Evolutionary conservation across 2,888 invertebrate species (phyloP).

Genomic region (Melinaea marsaeus): DNA sequence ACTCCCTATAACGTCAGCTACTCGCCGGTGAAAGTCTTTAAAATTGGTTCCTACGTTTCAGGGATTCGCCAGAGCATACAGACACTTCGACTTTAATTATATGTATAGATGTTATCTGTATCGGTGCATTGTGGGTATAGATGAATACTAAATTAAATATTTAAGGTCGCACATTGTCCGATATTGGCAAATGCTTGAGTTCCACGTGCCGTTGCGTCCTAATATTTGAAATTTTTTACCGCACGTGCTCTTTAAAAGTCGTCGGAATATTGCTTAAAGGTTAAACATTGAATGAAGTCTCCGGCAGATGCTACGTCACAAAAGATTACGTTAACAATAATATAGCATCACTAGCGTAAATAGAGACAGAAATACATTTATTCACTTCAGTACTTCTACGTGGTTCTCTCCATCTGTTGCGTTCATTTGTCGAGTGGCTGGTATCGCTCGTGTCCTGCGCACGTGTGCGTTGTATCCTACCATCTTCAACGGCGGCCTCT

Average conservation of each 20-base stretch:
- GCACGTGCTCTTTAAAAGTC: conserved; percentile 49
- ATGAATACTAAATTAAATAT: not conserved
- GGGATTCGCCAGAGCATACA: no score
- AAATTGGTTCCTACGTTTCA: no score
- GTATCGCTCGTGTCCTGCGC: conserved; percentile 16
- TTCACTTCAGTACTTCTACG: conserved; percentile 26
- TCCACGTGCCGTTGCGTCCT: conserved; percentile 43
- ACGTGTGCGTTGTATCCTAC: conserved; percentile 25
- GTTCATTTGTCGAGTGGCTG: conserved; percentile 18
- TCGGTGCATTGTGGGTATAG: no score
- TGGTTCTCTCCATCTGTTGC: conserved; percentile 22
- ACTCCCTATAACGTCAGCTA: no score
- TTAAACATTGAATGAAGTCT: conserved; percentile 60
- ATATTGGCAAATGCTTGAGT: conserved; percentile 19
- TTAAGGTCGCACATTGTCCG: conserved; percentile 3
- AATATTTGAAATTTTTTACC: conserved; percentile 40
- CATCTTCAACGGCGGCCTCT: conserved; percentile 43
- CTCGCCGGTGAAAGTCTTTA: no score
- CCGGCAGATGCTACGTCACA: conserved; percentile 63
- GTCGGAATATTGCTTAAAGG: conserved; percentile 51
- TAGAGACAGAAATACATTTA: conserved; percentile 29
- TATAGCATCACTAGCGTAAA: conserved; percentile 31
- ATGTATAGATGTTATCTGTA: no score
- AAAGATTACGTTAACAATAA: conserved; percentile 49
- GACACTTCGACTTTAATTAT: no score